phyloP scores from a whole-genome alignment of 2,888 invertebrate species.

The Drosophila anomalipes region DNA sequence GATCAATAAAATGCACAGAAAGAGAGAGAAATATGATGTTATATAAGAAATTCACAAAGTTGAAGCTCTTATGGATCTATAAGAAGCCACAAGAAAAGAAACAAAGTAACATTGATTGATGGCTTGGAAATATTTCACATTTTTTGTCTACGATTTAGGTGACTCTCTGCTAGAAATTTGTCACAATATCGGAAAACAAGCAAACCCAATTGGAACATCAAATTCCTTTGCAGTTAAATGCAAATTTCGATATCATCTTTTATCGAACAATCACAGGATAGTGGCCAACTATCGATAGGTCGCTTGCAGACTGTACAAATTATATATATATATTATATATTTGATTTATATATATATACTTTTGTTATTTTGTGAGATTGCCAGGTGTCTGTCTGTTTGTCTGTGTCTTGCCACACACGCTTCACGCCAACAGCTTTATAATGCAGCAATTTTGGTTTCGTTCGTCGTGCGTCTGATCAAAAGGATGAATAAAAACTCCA shows the following conservation, averaged over 20 bases:
- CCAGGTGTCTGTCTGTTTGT: slow-evolving; percentile 27
- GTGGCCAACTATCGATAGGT: not conserved
- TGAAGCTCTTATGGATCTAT: not conserved
- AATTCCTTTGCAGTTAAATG: not conserved
- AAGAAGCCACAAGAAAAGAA: not conserved
- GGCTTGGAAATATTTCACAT: not conserved
- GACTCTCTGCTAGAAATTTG: not conserved
- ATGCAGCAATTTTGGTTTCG: slow-evolving; percentile 13
- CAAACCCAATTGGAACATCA: not conserved
- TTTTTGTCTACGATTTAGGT: not conserved
- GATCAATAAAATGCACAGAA: not conserved
- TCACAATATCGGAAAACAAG: not conserved
- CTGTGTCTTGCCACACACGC: slow-evolving; percentile 49
- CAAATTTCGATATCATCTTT: not conserved
- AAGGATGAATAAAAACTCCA: slow-evolving; percentile 41
- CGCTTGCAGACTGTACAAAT: not conserved
- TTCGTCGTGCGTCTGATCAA: slow-evolving; percentile 58
- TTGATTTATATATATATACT: not conserved
- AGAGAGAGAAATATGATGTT: not conserved
- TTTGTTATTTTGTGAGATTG: not conserved
- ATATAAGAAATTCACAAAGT: not conserved
- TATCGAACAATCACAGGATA: not conserved
- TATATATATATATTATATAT: not conserved
- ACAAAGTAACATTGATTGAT: not conserved
- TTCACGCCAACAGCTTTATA: slow-evolving; percentile 71